These are phyloP conservation scores for Tringa solitaria DNA, from an alignment of 2,113 vertebrate genomes.

Conservation along the genomic window DNA sequence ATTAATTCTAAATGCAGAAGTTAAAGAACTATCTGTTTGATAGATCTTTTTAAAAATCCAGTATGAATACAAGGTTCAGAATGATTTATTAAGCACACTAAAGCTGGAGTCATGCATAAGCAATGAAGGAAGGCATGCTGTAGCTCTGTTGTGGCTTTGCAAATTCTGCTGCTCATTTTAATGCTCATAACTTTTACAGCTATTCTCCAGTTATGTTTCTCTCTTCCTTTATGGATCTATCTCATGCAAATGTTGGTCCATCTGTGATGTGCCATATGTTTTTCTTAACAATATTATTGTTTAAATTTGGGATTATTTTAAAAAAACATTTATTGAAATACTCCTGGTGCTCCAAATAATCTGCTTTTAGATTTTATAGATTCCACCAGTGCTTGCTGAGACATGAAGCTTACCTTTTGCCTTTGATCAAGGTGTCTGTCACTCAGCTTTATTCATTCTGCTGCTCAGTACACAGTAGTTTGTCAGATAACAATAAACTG, in stretches of 20 bases:
- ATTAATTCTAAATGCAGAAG: background rate
- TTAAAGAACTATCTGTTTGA: constrained; percentile 14
- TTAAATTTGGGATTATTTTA: background rate
- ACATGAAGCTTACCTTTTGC: background rate
- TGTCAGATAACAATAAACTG: background rate
- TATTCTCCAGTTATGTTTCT: background rate
- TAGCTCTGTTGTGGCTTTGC: background rate
- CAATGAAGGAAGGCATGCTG: background rate
- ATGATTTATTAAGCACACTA: constrained; percentile 19
- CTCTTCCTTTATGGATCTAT: background rate
- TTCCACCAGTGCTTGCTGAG: background rate
- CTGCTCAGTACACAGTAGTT: background rate
- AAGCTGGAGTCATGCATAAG: constrained; percentile 1
- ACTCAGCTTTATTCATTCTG: background rate
- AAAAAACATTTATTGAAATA: background rate
- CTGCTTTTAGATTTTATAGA: background rate
- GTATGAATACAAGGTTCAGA: background rate
- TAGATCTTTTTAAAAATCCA: background rate
- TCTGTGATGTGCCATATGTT: background rate
- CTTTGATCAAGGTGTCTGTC: background rate
- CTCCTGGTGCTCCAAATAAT: background rate
- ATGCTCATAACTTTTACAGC: background rate
- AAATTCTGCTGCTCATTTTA: constrained; percentile 14
- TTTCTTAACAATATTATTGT: background rate
- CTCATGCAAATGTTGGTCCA: background rate